These are phyloP conservation scores for Eunapius fragilis DNA, from an alignment of 37 sponge, comb jelly and placozoan species.

Conservation along the genomic window DNA sequence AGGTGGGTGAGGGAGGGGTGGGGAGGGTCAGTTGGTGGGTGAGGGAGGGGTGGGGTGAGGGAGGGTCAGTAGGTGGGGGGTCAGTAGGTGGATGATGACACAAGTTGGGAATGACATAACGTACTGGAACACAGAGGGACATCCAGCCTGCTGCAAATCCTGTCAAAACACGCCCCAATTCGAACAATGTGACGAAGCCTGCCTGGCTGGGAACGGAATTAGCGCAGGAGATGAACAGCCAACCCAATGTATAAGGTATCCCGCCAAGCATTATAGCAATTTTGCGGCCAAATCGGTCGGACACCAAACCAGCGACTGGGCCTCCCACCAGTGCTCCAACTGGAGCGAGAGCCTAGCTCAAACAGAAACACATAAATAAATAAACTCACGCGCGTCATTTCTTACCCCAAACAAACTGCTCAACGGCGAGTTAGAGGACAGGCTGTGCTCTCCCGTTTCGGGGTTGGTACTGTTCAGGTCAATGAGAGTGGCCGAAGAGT, in stretches of 20 bases:
- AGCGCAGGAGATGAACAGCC: slow-evolving; percentile 45
- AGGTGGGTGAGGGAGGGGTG: not conserved
- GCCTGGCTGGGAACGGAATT: not conserved
- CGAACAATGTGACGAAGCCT: slow-evolving; percentile 33
- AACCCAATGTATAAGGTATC: slow-evolving; percentile 41
- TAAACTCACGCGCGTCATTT: not conserved
- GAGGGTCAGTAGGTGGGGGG: not conserved
- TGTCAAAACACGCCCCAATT: slow-evolving; percentile 56
- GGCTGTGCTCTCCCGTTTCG: not conserved
- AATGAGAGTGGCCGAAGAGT: slow-evolving; percentile 35
- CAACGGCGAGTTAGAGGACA: not conserved
- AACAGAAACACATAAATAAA: not conserved
- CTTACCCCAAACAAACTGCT: slow-evolving; percentile 31
- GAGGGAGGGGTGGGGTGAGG: too few relatives aligned
- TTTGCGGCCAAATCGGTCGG: slow-evolving; percentile 60
- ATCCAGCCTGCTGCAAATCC: slow-evolving; percentile 73
- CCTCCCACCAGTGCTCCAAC: slow-evolving; percentile 71
- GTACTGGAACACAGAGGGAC: slow-evolving; percentile 57
- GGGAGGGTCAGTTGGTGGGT: too few relatives aligned
- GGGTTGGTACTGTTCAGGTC: slow-evolving; percentile 16
- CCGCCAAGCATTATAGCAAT: slow-evolving; percentile 41
- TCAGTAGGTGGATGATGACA: not conserved
- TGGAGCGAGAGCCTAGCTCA: slow-evolving; percentile 28
- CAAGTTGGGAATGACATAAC: not conserved
- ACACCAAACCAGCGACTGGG: slow-evolving; percentile 35